Evolutionary conservation across 2,113 vertebrate species (phyloP), one percentile per base, ranked within the genome.

Genomic region (Bubalus kerabau): DNA sequence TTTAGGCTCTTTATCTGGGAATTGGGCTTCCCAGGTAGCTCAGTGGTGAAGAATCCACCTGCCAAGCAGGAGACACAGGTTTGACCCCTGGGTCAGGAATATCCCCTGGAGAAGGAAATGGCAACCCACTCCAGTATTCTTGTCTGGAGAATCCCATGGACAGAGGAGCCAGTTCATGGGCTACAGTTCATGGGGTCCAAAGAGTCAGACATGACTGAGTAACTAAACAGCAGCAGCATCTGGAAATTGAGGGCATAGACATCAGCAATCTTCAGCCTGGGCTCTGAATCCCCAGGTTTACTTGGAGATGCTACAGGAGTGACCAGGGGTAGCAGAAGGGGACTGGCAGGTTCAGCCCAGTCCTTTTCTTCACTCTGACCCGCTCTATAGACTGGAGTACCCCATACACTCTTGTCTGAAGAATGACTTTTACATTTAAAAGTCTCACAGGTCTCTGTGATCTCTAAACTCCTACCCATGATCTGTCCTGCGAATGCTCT

Each of bases 301-400:
- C 50, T 3, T 62, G 23, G 2, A 74, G 46, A 26, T 19, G 64
- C 24, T 10, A 2, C 4, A 2, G 81, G n/a, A n/a, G 50, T 40
- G 3, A 28, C 19, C 1, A 23, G 54, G 46, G 43, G 13, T 5
- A 8, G 7, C 11, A 12, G 26, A 14, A 32, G 14, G n/a, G 59
- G 48, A 1, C 4, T 1, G 16, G 21, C 26, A 30, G 67, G 46
- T 6, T 7, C 15, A 1, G 4, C 40, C 24, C 3, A 2, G 14
- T 62, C 19, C 30, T 30, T 7, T 3, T 3, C 21, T 0, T 17
- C 3, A 36, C 5, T 11, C 52, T 4, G 19, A 14, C 50, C 26
- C 32, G 19, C 23, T 76, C 30, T 90, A 0, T 4, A 24, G 80
- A 1, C 40, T 11, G 24, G 26, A 56, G 56, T 48, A n/a, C 59